Evolutionary conservation across 2,797 vertebrate species (phyloP).

Genomic region (Acanthornis magna): DNA sequence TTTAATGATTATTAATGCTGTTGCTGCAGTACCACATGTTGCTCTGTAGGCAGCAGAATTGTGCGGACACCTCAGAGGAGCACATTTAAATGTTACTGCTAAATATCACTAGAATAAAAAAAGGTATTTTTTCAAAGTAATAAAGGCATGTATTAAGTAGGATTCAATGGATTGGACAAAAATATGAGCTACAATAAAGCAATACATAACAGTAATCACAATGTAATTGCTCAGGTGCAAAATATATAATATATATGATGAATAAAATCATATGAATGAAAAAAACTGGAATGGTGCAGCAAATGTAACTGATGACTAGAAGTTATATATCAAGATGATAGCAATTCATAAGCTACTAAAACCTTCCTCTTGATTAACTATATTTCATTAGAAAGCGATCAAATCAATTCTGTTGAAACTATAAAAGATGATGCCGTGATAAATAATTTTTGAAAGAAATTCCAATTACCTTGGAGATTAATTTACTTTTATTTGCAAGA

Average conservation of each 20-base stretch:
- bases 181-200: neutral
- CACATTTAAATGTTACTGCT: neutral
- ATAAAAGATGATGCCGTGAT: constrained; percentile 9
- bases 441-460: constrained; percentile 50
- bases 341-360: constrained; percentile 37
- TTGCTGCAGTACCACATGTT: neutral
- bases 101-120: neutral
- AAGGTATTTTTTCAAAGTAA: neutral
- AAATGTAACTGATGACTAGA: constrained; percentile 11
- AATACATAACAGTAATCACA: neutral
- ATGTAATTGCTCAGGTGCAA: constrained; percentile 14
- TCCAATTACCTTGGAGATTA: constrained; percentile 45
- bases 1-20: neutral
- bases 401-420: constrained; percentile 27
- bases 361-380: constrained; percentile 38
- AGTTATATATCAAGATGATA: constrained; percentile 34
- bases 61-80: neutral
- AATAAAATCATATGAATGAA: neutral
- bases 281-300: neutral
- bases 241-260: neutral
- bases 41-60: neutral
- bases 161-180: neutral
- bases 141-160: neutral
- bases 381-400: constrained; percentile 50
- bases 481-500: constrained; percentile 53